phyloP scores from a whole-genome alignment of 2,113 vertebrate genomes.

The Paradoxurus hermaphroditus region DNA sequence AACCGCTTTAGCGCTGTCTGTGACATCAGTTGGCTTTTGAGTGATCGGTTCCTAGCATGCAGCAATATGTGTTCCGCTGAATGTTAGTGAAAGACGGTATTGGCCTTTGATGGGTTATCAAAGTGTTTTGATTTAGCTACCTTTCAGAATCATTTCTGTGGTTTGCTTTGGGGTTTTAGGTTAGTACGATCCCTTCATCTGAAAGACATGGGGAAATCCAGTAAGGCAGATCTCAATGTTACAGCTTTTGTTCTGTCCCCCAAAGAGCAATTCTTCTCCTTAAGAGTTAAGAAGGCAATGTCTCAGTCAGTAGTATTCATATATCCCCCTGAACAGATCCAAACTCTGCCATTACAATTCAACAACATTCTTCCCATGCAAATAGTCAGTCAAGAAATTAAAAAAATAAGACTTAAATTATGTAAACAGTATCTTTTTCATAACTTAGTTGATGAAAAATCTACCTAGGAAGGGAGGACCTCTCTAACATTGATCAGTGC shows the following conservation, averaged over 20 bases:
- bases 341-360: neutral
- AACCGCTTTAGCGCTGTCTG: constrained; percentile 62
- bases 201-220: neutral
- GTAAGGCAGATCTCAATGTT: neutral
- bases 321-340: neutral
- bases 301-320: neutral
- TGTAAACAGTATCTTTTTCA: neutral
- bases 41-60: constrained; percentile 31
- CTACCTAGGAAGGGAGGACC: neutral
- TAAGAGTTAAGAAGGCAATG: neutral
- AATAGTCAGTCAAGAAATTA: neutral
- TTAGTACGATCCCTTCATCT: neutral
- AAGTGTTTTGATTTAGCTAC: constrained; percentile 55
- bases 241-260: neutral
- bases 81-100: constrained; percentile 59
- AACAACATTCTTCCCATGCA: neutral
- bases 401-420: neutral
- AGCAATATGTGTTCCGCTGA: constrained; percentile 45
- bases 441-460: neutral
- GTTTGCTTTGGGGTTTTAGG: neutral
- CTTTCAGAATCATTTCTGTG: constrained; percentile 33
- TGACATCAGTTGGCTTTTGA: constrained; percentile 65
- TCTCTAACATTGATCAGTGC: neutral
- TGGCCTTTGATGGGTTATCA: constrained; percentile 55
- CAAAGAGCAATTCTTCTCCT: neutral